Base-by-base conservation (phyloP, 2,797 vertebrate genomes). In the Acrocephalus scirpaceus region DNA sequence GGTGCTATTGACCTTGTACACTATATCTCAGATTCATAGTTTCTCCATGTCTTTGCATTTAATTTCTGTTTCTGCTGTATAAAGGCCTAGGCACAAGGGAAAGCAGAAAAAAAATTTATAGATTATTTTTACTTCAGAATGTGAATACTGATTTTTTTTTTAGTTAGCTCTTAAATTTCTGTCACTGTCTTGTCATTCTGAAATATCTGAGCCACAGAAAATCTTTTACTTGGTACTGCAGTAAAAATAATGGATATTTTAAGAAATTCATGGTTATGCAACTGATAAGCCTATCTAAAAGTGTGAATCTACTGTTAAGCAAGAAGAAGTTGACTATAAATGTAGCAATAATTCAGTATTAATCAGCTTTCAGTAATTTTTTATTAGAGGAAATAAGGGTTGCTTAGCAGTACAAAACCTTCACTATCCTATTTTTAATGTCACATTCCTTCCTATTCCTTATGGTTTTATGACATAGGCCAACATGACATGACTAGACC, bases 1-100 rank as follows among this genome's bases (percentile, higher is more conserved):
- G 72, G 57, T 64, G n/a, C 48, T 86, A 54, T n/a, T 94, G 66
- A 81, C 73, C 27, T 91, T 56, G 11, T 87, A 40, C 16, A 6
- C 27, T 80, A 88, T 78, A 57, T 47, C 47, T 92, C 8, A 17
- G 47, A 47, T 75, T 88, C 36, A 58, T 69, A 61, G 27, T 74
- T 84, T 84, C 27, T 81, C 36, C 19, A 26, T 74, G 56, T 85
- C 73, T 94, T 83, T 74, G 65, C 57, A 71, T 88, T 92, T 93
- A 64, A 86, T 86, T 94, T 82, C 56, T 90, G 2, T 88, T 88
- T 45, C 19, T 93, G 23, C 34, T 48, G 2, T 61, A 8, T 72
- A 60, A 88, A 36, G 36, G 77, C 22, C 20, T 48, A 47, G n/a
- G 40, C 66, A 78, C 7, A 58, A 81, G 40, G 53, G 36, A 85